These are phyloP conservation scores for Corvus cornix DNA, from an alignment of 2,113 vertebrate species.

Conservation along the genomic window DNA sequence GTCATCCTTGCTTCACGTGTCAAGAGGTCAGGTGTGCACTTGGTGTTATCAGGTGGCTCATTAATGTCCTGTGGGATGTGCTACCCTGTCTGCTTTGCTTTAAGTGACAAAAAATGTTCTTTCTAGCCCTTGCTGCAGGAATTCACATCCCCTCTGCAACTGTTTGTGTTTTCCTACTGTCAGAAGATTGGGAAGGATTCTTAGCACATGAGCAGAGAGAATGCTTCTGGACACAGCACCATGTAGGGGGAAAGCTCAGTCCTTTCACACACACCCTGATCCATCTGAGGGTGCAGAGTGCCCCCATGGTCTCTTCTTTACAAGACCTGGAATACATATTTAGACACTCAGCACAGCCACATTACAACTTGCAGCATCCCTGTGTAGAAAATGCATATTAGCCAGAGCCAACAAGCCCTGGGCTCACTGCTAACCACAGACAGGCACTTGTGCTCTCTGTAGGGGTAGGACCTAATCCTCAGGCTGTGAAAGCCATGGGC, in stretches of 20 bases:
- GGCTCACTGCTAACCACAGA: not conserved
- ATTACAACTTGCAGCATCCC: not conserved
- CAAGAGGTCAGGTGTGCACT: slow-evolving; percentile 52
- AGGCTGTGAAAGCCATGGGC: not conserved
- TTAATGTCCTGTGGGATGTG: slow-evolving; percentile 40
- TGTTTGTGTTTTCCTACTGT: not conserved
- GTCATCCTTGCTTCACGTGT: slow-evolving; percentile 61
- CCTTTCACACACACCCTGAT: accelerated
- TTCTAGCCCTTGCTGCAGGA: slow-evolving; percentile 11
- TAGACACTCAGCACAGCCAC: not conserved
- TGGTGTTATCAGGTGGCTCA: slow-evolving; percentile 54
- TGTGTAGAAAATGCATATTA: not conserved
- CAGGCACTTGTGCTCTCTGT: accelerated
- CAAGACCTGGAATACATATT: not conserved
- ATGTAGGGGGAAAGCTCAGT: not conserved
- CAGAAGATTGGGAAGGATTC: not conserved
- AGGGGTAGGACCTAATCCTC: not conserved
- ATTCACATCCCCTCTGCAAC: not conserved
- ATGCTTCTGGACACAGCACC: not conserved
- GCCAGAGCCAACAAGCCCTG: not conserved
- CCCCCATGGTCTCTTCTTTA: not conserved
- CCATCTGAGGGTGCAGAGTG: not conserved
- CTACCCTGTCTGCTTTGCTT: slow-evolving; percentile 27
- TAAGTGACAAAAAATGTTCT: slow-evolving; percentile 5
- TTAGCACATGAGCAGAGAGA: accelerated